Conservation (phyloP, 2,797 vertebrate species). For the Catharus ustulatus region DNA sequence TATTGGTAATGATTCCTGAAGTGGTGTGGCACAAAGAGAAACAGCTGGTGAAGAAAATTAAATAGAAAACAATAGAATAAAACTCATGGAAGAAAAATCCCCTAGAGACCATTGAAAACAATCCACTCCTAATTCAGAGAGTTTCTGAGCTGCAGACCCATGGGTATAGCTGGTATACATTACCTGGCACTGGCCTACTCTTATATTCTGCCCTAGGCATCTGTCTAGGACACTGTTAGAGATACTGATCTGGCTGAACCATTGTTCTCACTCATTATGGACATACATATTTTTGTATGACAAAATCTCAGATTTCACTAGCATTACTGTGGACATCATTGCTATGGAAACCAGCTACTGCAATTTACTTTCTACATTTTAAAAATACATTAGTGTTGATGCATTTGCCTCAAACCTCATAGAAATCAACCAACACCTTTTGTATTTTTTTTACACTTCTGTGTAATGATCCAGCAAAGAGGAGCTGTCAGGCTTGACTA, state of each 20-base stretch:
- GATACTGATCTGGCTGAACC: not conserved
- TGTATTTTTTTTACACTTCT: constrained; percentile 1
- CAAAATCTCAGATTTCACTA: not conserved
- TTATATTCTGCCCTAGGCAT: not conserved
- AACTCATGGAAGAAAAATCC: not conserved
- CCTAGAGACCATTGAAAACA: not conserved
- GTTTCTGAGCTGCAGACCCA: not conserved
- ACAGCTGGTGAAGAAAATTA: not conserved
- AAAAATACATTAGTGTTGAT: constrained; percentile 14
- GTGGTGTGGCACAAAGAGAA: not conserved
- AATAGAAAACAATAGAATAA: not conserved
- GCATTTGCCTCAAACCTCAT: not conserved
- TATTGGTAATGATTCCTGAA: not conserved
- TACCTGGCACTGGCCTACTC: not conserved
- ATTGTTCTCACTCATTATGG: not conserved
- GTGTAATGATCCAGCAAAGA: constrained; percentile 15
- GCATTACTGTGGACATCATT: not conserved
- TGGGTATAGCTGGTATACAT: not conserved
- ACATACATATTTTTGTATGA: not conserved
- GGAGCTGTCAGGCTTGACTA: constrained; percentile 8
- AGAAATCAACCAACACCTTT: not conserved
- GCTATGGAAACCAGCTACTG: constrained; percentile 32
- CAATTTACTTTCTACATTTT: not conserved
- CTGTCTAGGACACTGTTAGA: not conserved
- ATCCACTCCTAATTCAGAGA: not conserved